Evolutionary conservation across 30 jellyfish, hydroid and myxozoan genomes (phyloP).

Genomic region (Aurelia aurita complex sp. Pacific): DNA sequence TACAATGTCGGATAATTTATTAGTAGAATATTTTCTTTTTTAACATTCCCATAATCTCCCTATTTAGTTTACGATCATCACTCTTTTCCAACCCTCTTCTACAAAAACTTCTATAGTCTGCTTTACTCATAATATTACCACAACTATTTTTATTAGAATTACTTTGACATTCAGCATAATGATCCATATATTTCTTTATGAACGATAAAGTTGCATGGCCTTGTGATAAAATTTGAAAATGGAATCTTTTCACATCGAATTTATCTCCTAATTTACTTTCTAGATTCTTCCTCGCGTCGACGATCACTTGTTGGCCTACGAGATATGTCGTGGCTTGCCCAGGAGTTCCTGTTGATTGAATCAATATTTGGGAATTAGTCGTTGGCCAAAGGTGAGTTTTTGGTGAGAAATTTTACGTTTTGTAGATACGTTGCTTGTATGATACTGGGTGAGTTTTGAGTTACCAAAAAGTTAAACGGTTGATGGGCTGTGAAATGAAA

Average conservation of each 20-base stretch:
- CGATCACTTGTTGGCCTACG: conserved; percentile 82
- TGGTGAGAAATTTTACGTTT: no score
- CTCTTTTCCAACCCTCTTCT: conserved; percentile 32
- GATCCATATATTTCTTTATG: conserved; percentile 60
- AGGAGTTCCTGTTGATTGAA: conserved; percentile 74
- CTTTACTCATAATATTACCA: conserved; percentile 35
- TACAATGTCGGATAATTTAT: background rate
- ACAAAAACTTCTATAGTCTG: conserved; percentile 48
- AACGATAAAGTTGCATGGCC: conserved; percentile 82
- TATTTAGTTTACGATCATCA: conserved; percentile 21
- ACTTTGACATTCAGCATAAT: conserved; percentile 68
- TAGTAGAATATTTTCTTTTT: conserved; percentile 41
- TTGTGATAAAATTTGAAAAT: conserved; percentile 72
- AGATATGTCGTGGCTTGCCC: conserved; percentile 84
- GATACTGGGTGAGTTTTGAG: no score
- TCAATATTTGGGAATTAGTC: background rate
- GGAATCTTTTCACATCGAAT: conserved; percentile 79
- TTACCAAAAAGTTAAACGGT: no score
- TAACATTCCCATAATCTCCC: conserved; percentile 25
- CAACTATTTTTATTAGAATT: conserved; percentile 33
- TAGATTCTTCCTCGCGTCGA: conserved; percentile 59
- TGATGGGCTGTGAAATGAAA: no score
- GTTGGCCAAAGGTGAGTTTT: no score
- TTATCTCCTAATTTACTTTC: conserved; percentile 71
- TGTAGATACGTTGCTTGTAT: no score